Base-by-base conservation (phyloP, 2,888 invertebrate genomes). In the Andrena fulva region DNA sequence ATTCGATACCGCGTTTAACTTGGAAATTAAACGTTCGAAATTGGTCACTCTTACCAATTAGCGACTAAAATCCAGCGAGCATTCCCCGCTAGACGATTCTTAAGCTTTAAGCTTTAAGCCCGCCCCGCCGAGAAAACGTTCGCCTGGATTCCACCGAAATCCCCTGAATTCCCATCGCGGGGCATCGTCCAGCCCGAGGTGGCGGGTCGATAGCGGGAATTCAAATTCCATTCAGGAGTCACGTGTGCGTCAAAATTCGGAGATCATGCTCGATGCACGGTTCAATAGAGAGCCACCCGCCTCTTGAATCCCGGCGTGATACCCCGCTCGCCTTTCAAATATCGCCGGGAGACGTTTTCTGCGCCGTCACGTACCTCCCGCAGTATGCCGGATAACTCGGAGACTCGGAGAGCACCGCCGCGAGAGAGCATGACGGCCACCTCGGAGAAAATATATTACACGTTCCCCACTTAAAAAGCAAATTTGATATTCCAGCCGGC, bases 401-500 rank as follows among this genome's bases (percentile, higher is more conserved):
- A 7, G 27, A 7, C 8, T 50, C 64, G 33, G 29, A n/a, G 31
- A 6, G 8, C 48, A 48, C 8, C 35, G 6, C 29, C n/a, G 48
- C n/a, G 48, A 10, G 10, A n/a, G 6, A 54, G 33, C 71, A 66
- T n/a, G 67, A 62, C 72, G 77, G 33, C 54, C 73, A 69, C 50
- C 48, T 35, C 20, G 66, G n/a, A 56, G 68, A 78, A 83, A 83
- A 83, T 82, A 67, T 83, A 78, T 82, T 83, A 78, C 74, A 69
- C 59, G 66, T 67, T 82, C 68, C 31, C 82, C 64, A 83, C 83
- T 83, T 83, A 82, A 83, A 83, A 82, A 68, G 78, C 74, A 78
- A 83, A 82, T 82, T 80, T 70, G 66, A 78, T 82, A 78, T 83
- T 82, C 68, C 72, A 68, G 8, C 52, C 56, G 31, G 27, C 62